Evolutionary conservation across 1,140 invertebrate genomes (phyloP), one percentile per base, ranked within the genome.

Genomic region (Chlorops oryzae): DNA sequence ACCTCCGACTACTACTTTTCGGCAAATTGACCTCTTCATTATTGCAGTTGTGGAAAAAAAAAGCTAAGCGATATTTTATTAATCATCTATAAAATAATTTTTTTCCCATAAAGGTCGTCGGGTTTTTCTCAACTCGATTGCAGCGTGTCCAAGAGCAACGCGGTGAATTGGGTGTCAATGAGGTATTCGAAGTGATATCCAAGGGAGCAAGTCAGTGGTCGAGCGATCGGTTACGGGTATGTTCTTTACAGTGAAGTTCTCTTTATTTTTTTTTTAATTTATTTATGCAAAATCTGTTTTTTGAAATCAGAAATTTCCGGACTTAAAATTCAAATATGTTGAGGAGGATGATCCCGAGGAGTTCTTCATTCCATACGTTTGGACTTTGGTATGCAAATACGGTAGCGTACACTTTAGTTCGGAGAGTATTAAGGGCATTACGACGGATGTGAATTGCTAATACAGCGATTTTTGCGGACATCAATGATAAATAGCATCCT

Each of bases 351-450:
- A 92, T 51, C 96, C 96, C 0, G 95, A 98, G 72, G 95, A 98
- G 65, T 99, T 99, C 77, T 99, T 99, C 75, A 93, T 98, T 62
- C 96, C 96, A 7, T 99, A 99, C 71, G 88, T 98, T 28, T 99
- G 96, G 96, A 87, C 89, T 10, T 77, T 99, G 40, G 87, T 95
- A 21, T 87, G 81, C 59, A 80, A 84, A 58, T 83, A 83, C 57
- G 90, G 88, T 1, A 80, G 85, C 34, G 77, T 96, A 17, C 85
- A 90, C 73, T 95, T 90, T 83, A 86, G 70, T 57, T 77, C 77
- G 2, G 77, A 80, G 52, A 77, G 76, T 55, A 78, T 79, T 32
- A 79, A 79, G 69, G 62, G 59, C 47, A 61, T 72, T 15, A 60
- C 63, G 40, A 72, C 63, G 34, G 70, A 72, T 39, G 61, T 72